Conservation (phyloP, 2,888 invertebrate species). For the Amphipoea lucens region DNA sequence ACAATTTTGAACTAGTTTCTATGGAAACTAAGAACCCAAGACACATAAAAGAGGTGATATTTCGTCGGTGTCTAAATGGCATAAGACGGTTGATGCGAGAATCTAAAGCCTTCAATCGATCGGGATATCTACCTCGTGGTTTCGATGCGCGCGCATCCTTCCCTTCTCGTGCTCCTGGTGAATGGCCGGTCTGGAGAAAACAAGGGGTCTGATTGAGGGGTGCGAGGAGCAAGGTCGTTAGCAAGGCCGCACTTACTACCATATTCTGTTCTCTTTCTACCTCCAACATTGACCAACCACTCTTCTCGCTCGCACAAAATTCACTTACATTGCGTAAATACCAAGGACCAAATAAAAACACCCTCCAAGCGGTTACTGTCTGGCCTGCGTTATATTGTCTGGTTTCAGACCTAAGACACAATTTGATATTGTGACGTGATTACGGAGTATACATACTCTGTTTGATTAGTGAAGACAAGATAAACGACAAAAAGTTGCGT, state of each 20-base stretch:
- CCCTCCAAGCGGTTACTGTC: constrained; percentile 75
- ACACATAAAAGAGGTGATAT: constrained; percentile 34
- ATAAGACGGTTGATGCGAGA: constrained; percentile 75
- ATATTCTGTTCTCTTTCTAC: constrained; percentile 78
- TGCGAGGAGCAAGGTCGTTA: constrained; percentile 84
- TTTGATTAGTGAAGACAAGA: constrained; percentile 30
- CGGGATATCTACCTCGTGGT: constrained; percentile 79
- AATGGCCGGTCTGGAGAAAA: constrained; percentile 85
- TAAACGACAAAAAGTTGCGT: constrained; percentile 31
- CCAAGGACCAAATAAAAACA: constrained; percentile 80
- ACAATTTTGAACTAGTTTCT: too few species aligned
- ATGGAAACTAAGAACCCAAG: background rate
- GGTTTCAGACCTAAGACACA: constrained; percentile 54
- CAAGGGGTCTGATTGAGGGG: constrained; percentile 78
- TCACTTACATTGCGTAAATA: constrained; percentile 83
- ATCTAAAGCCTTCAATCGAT: constrained; percentile 82
- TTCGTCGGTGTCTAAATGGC: constrained; percentile 62
- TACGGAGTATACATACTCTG: constrained; percentile 29
- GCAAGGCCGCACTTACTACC: constrained; percentile 86
- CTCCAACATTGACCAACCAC: constrained; percentile 40
- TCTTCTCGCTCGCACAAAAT: constrained; percentile 75
- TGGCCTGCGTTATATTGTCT: constrained; percentile 71
- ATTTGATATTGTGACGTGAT: constrained; percentile 58
- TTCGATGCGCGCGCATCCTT: constrained; percentile 84
- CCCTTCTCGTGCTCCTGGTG: constrained; percentile 81